A percentile compares a stretch with the other conserved stretches of the same genome.
Conservation (phyloP, 2,113 vertebrate species). For the Speoplatyrhinus poulsoni region DNA sequence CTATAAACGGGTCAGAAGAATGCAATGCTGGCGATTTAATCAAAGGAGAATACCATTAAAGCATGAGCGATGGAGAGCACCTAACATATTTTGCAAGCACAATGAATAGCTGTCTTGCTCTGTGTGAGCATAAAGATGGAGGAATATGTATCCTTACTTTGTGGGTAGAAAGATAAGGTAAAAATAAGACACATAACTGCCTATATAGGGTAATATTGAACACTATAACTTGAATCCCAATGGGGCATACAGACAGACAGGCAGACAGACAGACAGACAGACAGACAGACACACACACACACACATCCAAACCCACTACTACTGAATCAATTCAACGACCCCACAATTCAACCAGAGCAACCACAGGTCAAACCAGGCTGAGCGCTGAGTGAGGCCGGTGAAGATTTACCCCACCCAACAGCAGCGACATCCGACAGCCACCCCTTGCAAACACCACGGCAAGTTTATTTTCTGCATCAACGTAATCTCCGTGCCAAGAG, state of each 20-base stretch:
- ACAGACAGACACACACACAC: not conserved
- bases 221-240: no score
- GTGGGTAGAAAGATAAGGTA: not conserved
- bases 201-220: no score
- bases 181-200: no score
- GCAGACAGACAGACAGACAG: not conserved
- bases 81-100: slow-evolving; percentile 37
- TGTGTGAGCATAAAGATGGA: slow-evolving; percentile 37
- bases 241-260: not conserved
- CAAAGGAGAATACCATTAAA: slow-evolving; percentile 64
- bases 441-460: slow-evolving; percentile 1
- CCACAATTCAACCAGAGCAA: not conserved
- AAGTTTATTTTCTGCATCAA: slow-evolving; percentile 31
- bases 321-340: not conserved
- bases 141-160: not conserved
- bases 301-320: not conserved
- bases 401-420: slow-evolving; percentile 1
- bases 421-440: slow-evolving; percentile 1
- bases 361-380: not conserved
- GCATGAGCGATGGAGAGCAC: slow-evolving; percentile 58
- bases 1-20: slow-evolving; percentile 51
- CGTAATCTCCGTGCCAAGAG: slow-evolving; percentile 23
- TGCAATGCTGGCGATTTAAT: slow-evolving; percentile 59
- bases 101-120: slow-evolving; percentile 36
- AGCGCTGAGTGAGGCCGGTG: not conserved